Conservation (phyloP, 2,888 invertebrate species). For the Conistra vaccinii region DNA sequence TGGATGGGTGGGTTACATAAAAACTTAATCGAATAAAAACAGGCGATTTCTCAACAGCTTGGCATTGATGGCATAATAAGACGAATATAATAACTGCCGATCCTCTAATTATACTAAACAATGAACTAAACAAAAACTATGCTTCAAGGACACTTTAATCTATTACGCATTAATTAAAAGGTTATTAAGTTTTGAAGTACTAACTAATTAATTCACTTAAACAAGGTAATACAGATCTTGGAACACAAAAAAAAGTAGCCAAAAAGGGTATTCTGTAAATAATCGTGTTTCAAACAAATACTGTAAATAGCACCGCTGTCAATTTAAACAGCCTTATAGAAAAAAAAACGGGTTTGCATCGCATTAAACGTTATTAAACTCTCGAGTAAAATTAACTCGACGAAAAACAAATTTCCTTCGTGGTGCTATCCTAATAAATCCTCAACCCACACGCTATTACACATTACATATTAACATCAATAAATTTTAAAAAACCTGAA, state of each 20-base stretch:
- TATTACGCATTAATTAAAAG: constrained; percentile 36
- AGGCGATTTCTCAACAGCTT: constrained; percentile 4
- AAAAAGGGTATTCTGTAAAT: neutral
- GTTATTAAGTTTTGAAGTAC: constrained; percentile 30
- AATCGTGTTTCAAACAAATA: neutral
- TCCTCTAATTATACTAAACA: constrained; percentile 49
- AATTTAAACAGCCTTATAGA: neutral
- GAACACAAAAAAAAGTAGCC: neutral
- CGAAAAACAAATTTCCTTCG: constrained; percentile 59
- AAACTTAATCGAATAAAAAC: neutral
- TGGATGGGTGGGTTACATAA: neutral
- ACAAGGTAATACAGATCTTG: constrained; percentile 22
- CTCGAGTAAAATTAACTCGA: constrained; percentile 55
- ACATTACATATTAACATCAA: constrained; percentile 40
- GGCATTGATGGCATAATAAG: constrained; percentile 40
- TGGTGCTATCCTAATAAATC: constrained; percentile 61
- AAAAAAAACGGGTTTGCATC: constrained; percentile 31
- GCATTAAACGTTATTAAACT: constrained; percentile 46
- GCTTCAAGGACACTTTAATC: constrained; percentile 43
- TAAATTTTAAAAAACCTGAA: constrained; percentile 26
- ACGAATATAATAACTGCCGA: constrained; percentile 30
- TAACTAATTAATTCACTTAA: constrained; percentile 22
- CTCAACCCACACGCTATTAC: constrained; percentile 57
- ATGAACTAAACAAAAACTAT: constrained; percentile 44
- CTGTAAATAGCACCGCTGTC: neutral